A percentile compares a stretch with the other conserved stretches of the same genome.
Evolutionary conservation across 2,797 vertebrate genomes (phyloP).

Genomic region (Spea hammondii): DNA sequence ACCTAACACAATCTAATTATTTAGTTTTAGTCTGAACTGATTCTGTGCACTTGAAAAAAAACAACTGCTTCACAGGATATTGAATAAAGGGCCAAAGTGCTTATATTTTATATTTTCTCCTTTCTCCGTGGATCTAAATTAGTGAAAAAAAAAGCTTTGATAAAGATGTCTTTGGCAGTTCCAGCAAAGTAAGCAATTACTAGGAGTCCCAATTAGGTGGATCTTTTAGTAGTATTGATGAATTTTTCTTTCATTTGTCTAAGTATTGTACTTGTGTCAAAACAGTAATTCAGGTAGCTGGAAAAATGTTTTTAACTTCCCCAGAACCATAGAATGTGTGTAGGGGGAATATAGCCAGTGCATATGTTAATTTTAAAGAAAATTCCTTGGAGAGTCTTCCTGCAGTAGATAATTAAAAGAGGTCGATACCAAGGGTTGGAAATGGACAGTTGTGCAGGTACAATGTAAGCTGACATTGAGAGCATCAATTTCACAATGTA

Average conservation of each 20-base stretch:
- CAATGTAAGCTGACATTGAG: constrained; percentile 1
- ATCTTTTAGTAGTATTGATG: constrained; percentile 32
- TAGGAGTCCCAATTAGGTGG: constrained; percentile 25
- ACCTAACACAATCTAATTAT: no score
- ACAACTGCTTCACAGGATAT: background rate
- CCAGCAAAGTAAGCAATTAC: constrained; percentile 12
- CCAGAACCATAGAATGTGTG: background rate
- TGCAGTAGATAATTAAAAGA: constrained; percentile 22
- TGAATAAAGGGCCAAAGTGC: background rate
- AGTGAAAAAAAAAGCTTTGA: constrained; percentile 21
- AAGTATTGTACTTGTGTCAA: constrained; percentile 27
- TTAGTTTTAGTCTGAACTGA: no score
- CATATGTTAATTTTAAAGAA: constrained; percentile 16
- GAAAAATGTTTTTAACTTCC: constrained; percentile 14
- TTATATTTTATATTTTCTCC: constrained; percentile 17
- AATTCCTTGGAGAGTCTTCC: constrained; percentile 17
- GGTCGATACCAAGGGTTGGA: constrained; percentile 15
- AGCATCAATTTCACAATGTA: constrained; percentile 15
- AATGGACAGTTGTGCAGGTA: constrained; percentile 9
- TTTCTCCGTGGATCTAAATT: background rate
- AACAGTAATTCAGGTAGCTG: constrained; percentile 7
- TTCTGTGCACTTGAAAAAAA: background rate
- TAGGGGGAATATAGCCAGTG: background rate
- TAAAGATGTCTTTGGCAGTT: constrained; percentile 13
- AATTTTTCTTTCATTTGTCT: constrained; percentile 35